These are phyloP conservation scores for Popillia japonica DNA, from an alignment of 1,140 invertebrate species.

Conservation along the genomic window DNA sequence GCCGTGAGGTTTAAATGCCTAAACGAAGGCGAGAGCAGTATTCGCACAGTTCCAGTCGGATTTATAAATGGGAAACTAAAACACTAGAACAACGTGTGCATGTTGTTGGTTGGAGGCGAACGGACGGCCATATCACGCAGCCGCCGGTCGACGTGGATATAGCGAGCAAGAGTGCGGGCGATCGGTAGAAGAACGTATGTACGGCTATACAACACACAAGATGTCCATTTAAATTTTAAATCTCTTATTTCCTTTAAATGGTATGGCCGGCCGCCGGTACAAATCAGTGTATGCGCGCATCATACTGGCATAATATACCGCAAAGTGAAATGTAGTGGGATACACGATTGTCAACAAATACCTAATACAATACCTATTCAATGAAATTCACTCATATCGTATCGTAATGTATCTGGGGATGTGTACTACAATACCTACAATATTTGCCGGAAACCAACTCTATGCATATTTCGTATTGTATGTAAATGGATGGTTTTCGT, in stretches of 20 bases:
- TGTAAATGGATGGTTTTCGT: not conserved
- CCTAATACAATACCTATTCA: too few species aligned
- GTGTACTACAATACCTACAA: not conserved
- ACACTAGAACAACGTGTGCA: not conserved
- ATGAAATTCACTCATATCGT: not conserved
- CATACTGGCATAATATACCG: not conserved
- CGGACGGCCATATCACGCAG: not conserved
- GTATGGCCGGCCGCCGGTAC: not conserved
- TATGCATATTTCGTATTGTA: not conserved
- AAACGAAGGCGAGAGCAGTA: not conserved
- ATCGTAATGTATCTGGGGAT: not conserved
- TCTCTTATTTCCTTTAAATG: slow-evolving; percentile 25
- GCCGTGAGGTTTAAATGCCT: slow-evolving; percentile 21
- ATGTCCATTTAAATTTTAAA: slow-evolving; percentile 33
- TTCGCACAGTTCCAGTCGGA: not conserved
- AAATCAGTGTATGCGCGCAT: not conserved
- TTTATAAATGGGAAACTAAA: not conserved
- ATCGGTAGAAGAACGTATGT: not conserved
- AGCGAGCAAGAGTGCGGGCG: too few species aligned
- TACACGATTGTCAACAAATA: not conserved
- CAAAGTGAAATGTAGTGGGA: not conserved
- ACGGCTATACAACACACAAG: slow-evolving; percentile 4
- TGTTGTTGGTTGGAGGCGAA: too few species aligned
- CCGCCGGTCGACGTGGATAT: not conserved
- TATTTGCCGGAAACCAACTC: not conserved